Conservation (phyloP, 2,888 invertebrate species). For the Eristalis pertinax region DNA sequence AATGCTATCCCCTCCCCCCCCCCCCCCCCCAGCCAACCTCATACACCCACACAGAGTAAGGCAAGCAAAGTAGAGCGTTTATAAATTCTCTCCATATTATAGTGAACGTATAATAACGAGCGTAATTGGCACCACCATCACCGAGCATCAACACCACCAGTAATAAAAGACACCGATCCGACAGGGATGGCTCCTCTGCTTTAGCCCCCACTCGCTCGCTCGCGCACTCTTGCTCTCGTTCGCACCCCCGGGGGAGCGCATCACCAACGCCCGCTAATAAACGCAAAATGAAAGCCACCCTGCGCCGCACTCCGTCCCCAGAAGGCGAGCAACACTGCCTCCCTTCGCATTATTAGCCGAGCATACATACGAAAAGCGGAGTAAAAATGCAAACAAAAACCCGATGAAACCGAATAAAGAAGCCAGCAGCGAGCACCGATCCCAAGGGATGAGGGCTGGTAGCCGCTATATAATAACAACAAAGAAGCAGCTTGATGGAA, state of each 20-base stretch:
- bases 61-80: conserved; percentile 41
- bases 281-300: conserved; percentile 66
- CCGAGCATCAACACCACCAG: conserved; percentile 72
- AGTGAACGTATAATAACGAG: conserved; percentile 73
- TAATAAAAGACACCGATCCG: conserved; percentile 61
- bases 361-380: conserved; percentile 21
- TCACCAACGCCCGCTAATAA: conserved; percentile 55
- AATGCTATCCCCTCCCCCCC: not conserved
- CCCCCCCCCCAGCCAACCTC: not conserved
- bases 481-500: conserved; percentile 79
- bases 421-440: conserved; percentile 22
- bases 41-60: conserved; percentile 10
- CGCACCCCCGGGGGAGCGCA: conserved; percentile 42
- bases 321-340: not conserved
- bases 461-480: conserved; percentile 80
- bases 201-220: not conserved
- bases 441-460: conserved; percentile 64
- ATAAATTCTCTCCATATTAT: conserved; percentile 72
- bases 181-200: conserved; percentile 12
- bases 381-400: not conserved
- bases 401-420: conserved; percentile 22
- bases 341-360: conserved; percentile 61
- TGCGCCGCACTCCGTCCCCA: conserved; percentile 1
- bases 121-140: conserved; percentile 73
- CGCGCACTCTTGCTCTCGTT: not conserved